Evolutionary conservation across 2,888 invertebrate species (phyloP), one percentile per base, ranked within the genome.

Genomic region (Cantharis rufa): DNA sequence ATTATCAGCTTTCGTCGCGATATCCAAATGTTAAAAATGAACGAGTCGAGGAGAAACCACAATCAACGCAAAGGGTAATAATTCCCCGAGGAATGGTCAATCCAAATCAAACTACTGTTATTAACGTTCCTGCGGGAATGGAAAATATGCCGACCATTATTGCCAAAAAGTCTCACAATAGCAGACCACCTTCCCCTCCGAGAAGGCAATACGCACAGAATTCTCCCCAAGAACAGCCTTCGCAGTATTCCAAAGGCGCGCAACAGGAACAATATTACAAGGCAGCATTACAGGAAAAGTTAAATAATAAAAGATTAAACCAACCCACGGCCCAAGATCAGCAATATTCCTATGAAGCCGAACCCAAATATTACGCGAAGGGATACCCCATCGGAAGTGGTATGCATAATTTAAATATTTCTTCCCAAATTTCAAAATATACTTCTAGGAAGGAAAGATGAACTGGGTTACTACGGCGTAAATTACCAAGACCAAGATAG

Each of bases 91-190:
- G 75, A 0, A 27, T 62, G 15, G 21, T 75, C 1, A 28, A 71
- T 24, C 71, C 75, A 15, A 32, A 48, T n/a, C 24, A 62, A 68
- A 27, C 28, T 16, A 62, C 71, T 4, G 13, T 75, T 3, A 71
- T 75, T 68, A 71, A 75, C 62, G 27, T 75, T 62, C 75, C 75
- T 2, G 4, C 61, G 24, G 16, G 16, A 4, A 15, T 71, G 11
- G 73, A 74, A 18, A 62, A 74, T n/a, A n/a, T 63, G 24, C 15
- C 72, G 7, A 70, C 74, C n/a, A 71, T 77, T 0, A 18, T 78
- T 69, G 78, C 76, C 9, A 62, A 62, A 32, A 18, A 62, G 16
- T 24, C 32, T 10, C 16, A 11, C 18, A 10, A 1, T 24, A 28
- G 7, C 15, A 15, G 24, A 21, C 16, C 71, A 5, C 28, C 16